A percentile compares a stretch with the other conserved stretches of the same genome.
Evolutionary conservation across 1,140 invertebrate species (phyloP).

Genomic region (Ceratosolen solmsi): DNA sequence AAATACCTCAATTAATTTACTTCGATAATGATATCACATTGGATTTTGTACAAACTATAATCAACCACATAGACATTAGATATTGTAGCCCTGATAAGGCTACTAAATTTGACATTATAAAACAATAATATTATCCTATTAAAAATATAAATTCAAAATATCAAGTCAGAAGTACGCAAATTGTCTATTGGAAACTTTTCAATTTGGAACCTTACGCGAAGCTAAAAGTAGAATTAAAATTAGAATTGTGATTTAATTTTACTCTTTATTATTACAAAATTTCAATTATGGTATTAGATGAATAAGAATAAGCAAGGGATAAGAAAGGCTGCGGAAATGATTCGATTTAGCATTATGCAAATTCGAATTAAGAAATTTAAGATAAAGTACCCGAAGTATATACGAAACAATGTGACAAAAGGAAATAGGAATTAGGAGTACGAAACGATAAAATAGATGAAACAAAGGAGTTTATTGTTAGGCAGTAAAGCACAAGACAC

Average conservation of each 20-base stretch:
- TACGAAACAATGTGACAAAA: slow-evolving; percentile 24
- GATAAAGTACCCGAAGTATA: slow-evolving; percentile 14
- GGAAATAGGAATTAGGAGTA: slow-evolving; percentile 28
- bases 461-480: slow-evolving; percentile 36
- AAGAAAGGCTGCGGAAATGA: slow-evolving; percentile 20
- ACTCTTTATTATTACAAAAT: slow-evolving; percentile 14
- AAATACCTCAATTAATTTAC: too few species aligned
- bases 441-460: slow-evolving; percentile 32
- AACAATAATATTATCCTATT: neutral
- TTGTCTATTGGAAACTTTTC: neutral
- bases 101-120: neutral
- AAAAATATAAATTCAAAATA: neutral
- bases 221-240: neutral
- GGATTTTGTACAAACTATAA: neutral
- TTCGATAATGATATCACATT: neutral
- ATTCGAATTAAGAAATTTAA: slow-evolving; percentile 31
- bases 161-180: neutral
- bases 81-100: neutral
- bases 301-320: slow-evolving; percentile 6
- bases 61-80: too few species aligned
- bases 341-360: slow-evolving; percentile 35
- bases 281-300: slow-evolving; percentile 29
- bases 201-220: neutral
- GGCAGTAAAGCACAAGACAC: slow-evolving; percentile 6
- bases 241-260: neutral